phyloP scores from a whole-genome alignment of 2,888 invertebrate species.

The Hedya salicella region DNA sequence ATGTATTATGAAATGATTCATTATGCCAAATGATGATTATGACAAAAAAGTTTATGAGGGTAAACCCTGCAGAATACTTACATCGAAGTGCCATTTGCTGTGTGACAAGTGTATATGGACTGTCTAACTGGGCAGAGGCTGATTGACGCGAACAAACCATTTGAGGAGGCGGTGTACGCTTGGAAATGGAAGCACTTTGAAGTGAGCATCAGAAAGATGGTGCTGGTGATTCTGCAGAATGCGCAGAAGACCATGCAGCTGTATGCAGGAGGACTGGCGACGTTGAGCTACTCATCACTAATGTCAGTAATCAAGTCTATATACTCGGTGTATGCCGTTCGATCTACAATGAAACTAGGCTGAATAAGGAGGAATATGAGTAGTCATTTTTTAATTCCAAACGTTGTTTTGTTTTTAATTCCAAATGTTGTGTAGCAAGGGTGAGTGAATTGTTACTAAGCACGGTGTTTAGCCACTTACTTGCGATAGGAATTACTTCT shows the following conservation, averaged over 20 bases:
- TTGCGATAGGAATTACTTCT: no score
- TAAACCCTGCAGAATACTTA: constrained; percentile 68
- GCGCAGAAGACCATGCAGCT: constrained; percentile 58
- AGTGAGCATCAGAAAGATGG: constrained; percentile 53
- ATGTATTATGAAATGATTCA: no score
- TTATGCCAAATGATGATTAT: no score
- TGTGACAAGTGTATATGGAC: constrained; percentile 60
- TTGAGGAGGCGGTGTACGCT: constrained; percentile 55
- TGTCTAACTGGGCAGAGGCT: constrained; percentile 59
- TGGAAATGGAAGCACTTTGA: constrained; percentile 61
- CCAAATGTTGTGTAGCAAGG: no score
- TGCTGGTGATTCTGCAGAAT: constrained; percentile 55
- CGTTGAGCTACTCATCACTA: constrained; percentile 53
- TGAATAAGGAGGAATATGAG: no score
- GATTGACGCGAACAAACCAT: constrained; percentile 55
- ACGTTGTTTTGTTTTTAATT: no score
- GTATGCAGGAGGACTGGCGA: constrained; percentile 57
- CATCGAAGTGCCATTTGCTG: constrained; percentile 59
- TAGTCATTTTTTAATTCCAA: no score
- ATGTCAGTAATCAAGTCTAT: constrained; percentile 54
- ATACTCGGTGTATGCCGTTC: constrained; percentile 60
- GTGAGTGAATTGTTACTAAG: no score
- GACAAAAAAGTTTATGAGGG: no score
- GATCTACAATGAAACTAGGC: constrained; percentile 48
- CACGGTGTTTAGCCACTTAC: no score